phyloP scores from a whole-genome alignment of 2,888 invertebrate genomes.

The Ethmia dodecea region DNA sequence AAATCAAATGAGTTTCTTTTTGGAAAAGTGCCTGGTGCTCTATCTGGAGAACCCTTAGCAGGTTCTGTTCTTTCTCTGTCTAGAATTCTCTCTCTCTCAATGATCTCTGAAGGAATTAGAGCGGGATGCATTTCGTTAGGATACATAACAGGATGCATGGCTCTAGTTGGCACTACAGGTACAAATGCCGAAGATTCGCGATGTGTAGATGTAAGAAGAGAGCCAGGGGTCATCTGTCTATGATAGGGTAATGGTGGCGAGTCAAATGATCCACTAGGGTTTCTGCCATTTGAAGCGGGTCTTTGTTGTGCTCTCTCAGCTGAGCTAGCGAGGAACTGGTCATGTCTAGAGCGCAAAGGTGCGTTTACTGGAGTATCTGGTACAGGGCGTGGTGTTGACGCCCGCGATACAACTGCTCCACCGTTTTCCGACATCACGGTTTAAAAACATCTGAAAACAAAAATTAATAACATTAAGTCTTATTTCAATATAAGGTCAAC shows the following conservation, averaged over 20 bases:
- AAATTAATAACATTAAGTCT: slow-evolving; percentile 6
- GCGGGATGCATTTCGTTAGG: slow-evolving; percentile 84
- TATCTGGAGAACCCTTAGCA: slow-evolving; percentile 69
- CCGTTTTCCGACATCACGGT: slow-evolving; percentile 70
- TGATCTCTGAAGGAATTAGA: slow-evolving; percentile 77
- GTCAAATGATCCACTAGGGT: slow-evolving; percentile 76
- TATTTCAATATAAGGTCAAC: neutral
- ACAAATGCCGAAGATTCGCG: slow-evolving; percentile 92
- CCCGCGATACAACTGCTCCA: slow-evolving; percentile 64
- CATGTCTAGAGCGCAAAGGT: slow-evolving; percentile 74
- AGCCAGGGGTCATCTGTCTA: slow-evolving; percentile 78
- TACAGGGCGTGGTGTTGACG: slow-evolving; percentile 68
- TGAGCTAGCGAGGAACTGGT: slow-evolving; percentile 78
- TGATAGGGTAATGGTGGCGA: slow-evolving; percentile 81
- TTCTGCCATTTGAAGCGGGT: slow-evolving; percentile 71
- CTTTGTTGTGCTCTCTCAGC: slow-evolving; percentile 64
- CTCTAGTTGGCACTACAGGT: slow-evolving; percentile 89
- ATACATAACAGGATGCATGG: slow-evolving; percentile 84
- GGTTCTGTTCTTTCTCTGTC: slow-evolving; percentile 67
- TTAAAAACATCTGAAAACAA: slow-evolving; percentile 53
- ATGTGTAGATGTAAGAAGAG: slow-evolving; percentile 74
- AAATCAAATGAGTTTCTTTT: slow-evolving; percentile 84
- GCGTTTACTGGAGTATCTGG: slow-evolving; percentile 63
- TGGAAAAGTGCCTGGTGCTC: slow-evolving; percentile 54
- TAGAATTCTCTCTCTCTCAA: slow-evolving; percentile 74